Conservation (phyloP, 2,888 invertebrate genomes). For the Caenorhabditis sp. region DNA sequence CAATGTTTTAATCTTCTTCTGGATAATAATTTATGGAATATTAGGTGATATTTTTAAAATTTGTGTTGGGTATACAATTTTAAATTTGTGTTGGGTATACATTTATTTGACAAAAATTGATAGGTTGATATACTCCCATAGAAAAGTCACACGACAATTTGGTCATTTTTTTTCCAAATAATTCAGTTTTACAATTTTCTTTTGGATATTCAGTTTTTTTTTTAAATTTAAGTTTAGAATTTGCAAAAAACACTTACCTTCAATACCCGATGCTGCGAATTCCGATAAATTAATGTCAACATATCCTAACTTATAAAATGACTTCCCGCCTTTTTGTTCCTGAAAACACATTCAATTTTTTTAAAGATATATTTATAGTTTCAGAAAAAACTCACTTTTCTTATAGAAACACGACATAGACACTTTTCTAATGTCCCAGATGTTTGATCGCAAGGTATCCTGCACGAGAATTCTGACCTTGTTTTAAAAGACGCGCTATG, state of each 20-base stretch:
- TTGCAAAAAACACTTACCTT: constrained; percentile 73
- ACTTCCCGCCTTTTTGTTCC: constrained; percentile 82
- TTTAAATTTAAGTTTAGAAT: too few species aligned
- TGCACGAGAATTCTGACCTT: constrained; percentile 89
- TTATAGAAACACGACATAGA: constrained; percentile 88
- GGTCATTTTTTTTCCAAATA: too few species aligned
- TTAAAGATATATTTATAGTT: neutral
- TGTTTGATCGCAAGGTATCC: constrained; percentile 94
- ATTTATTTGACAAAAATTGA: too few species aligned
- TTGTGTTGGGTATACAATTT: too few species aligned
- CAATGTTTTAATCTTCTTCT: too few species aligned
- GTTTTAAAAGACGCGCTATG: constrained; percentile 90
- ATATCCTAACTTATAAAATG: constrained; percentile 94
- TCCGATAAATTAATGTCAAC: constrained; percentile 96
- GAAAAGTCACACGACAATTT: too few species aligned
- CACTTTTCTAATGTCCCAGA: constrained; percentile 94
- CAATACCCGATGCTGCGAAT: constrained; percentile 89
- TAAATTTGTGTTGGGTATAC: too few species aligned
- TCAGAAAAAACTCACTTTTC: constrained; percentile 79
- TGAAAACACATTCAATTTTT: constrained; percentile 65
- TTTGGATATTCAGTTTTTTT: neutral
- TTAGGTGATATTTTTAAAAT: too few species aligned
- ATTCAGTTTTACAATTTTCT: neutral
- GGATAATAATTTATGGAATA: too few species aligned
- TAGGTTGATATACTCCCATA: too few species aligned